Evolutionary conservation across 2,888 invertebrate species (phyloP).

Genomic region (Aromia moschata): DNA sequence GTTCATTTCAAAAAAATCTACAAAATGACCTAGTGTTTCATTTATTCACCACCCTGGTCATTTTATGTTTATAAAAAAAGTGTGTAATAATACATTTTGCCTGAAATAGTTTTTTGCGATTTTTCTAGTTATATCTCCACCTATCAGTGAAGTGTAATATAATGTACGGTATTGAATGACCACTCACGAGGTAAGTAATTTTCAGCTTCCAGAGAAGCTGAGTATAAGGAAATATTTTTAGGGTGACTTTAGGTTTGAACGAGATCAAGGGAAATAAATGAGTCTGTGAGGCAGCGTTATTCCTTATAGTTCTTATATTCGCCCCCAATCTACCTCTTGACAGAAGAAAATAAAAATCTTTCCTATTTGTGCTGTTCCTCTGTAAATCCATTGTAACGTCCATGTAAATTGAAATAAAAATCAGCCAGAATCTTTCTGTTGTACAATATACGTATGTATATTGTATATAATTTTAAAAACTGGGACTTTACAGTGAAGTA

Average conservation of each 20-base stretch:
- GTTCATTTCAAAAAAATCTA: too few relatives aligned
- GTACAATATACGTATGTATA: not conserved
- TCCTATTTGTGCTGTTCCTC: slow-evolving; percentile 53
- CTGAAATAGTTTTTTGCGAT: too few relatives aligned
- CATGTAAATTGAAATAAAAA: slow-evolving; percentile 61
- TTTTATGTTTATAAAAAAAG: too few relatives aligned
- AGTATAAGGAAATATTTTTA: slow-evolving; percentile 44
- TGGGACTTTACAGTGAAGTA: too few relatives aligned
- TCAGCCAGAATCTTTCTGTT: slow-evolving; percentile 35
- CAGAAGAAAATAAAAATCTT: slow-evolving; percentile 58
- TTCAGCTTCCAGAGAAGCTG: slow-evolving; percentile 51
- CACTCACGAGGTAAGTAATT: slow-evolving; percentile 48
- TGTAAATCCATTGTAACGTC: slow-evolving; percentile 54
- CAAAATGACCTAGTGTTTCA: too few relatives aligned
- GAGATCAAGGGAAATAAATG: slow-evolving; percentile 56
- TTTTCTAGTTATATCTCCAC: too few relatives aligned
- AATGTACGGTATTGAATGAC: slow-evolving; percentile 54
- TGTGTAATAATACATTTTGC: too few relatives aligned
- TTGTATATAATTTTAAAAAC: not conserved
- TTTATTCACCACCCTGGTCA: too few relatives aligned
- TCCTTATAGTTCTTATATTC: slow-evolving; percentile 55
- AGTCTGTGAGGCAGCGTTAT: slow-evolving; percentile 51
- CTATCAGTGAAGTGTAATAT: too few relatives aligned
- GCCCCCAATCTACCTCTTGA: slow-evolving; percentile 50
- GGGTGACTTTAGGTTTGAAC: slow-evolving; percentile 27